phyloP scores from a whole-genome alignment of 2,797 vertebrate species.

The Podarcis siculus region DNA sequence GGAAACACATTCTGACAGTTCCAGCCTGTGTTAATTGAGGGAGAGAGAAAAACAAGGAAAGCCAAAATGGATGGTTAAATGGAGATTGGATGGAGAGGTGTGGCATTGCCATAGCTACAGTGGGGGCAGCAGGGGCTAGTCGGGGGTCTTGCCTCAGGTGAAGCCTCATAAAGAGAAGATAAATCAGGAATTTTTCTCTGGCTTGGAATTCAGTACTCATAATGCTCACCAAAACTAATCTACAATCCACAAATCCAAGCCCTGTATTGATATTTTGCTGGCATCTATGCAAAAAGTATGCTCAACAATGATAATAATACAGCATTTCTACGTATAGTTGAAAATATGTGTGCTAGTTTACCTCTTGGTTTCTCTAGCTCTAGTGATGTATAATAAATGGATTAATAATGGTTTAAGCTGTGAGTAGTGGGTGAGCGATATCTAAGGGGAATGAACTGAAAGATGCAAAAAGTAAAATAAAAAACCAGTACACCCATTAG shows the following conservation, averaged over 20 bases:
- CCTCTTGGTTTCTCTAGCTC: background rate
- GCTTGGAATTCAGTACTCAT: background rate
- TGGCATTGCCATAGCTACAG: too few species aligned
- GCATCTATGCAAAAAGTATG: background rate
- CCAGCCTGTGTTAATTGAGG: too few species aligned
- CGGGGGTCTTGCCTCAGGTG: too few species aligned
- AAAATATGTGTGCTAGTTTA: background rate
- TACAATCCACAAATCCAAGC: background rate
- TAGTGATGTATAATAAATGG: constrained; percentile 8
- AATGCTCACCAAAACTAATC: background rate
- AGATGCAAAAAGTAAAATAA: background rate
- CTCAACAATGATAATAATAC: background rate
- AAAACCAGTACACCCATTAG: background rate
- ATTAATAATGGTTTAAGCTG: background rate
- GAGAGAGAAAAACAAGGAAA: too few species aligned
- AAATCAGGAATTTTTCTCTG: background rate
- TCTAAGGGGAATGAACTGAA: background rate
- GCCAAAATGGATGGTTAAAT: too few species aligned
- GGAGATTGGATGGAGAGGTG: too few species aligned
- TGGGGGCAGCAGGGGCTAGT: too few species aligned
- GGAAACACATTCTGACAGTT: too few species aligned
- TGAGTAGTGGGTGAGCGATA: background rate
- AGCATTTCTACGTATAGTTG: background rate
- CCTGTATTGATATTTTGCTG: background rate
- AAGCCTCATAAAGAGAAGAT: too few species aligned